phyloP scores from a whole-genome alignment of 2,113 vertebrate genomes.

The Riparia riparia region DNA sequence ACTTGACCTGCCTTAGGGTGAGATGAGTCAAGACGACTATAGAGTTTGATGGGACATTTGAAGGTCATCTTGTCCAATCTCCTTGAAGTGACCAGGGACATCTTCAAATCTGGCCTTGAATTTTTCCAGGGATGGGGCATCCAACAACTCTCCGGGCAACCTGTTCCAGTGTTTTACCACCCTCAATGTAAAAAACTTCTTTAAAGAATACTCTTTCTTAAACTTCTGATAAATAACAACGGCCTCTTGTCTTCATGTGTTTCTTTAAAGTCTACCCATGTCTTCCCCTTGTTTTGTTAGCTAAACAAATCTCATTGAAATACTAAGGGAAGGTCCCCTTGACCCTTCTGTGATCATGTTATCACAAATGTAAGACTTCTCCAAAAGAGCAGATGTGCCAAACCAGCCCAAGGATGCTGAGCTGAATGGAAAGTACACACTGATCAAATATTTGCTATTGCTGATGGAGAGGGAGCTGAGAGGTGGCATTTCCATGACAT shows the following conservation, averaged over 20 bases:
- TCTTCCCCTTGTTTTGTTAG: background rate
- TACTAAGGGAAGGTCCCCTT: background rate
- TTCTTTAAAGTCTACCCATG: background rate
- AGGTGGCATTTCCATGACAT: slow-evolving; percentile 37
- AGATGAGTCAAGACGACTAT: background rate
- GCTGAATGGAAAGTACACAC: slow-evolving; percentile 26
- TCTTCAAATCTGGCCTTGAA: background rate
- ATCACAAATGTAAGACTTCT: background rate
- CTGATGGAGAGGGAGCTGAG: background rate
- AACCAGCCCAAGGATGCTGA: slow-evolving; percentile 2
- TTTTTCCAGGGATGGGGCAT: background rate
- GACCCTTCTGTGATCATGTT: background rate
- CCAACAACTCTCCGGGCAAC: background rate
- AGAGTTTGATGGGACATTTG: background rate
- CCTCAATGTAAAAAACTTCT: background rate
- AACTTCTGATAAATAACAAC: background rate
- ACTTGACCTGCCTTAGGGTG: background rate
- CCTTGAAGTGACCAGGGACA: background rate
- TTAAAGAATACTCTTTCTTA: background rate
- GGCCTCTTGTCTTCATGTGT: background rate
- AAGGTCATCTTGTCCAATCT: background rate
- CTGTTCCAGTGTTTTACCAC: background rate
- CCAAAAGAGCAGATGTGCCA: background rate
- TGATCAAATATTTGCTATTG: slow-evolving; percentile 44
- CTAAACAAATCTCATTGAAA: background rate